phyloP scores from a whole-genome alignment of 2,888 invertebrate species.

The Ischnura elegans region DNA sequence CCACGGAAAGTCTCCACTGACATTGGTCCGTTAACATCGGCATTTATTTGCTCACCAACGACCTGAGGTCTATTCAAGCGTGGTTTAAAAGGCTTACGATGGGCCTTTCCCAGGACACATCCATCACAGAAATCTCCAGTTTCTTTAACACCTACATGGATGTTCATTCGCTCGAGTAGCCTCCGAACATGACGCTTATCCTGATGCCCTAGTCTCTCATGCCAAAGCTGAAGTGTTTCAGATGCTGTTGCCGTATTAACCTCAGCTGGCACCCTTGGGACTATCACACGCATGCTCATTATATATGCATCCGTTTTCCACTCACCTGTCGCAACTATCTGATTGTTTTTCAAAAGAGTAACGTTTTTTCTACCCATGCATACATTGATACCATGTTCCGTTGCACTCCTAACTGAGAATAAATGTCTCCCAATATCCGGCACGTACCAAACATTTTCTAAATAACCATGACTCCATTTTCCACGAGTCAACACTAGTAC shows the following conservation, averaged over 20 bases:
- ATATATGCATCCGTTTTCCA: constrained; percentile 70
- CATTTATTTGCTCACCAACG: constrained; percentile 72
- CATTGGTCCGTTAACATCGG: constrained; percentile 73
- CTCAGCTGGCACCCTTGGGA: constrained; percentile 69
- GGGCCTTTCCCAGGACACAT: constrained; percentile 70
- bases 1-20: constrained; percentile 71
- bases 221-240: constrained; percentile 72
- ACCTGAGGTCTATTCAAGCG: constrained; percentile 70
- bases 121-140: constrained; percentile 71
- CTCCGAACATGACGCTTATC: constrained; percentile 73
- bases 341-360: constrained; percentile 69
- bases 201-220: constrained; percentile 72
- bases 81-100: constrained; percentile 69
- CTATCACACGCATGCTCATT: constrained; percentile 71
- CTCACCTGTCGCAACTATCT: constrained; percentile 71
- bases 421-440: constrained; percentile 70
- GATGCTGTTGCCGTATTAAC: constrained; percentile 71
- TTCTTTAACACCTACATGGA: constrained; percentile 70
- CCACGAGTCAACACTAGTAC: too few species aligned
- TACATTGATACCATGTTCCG: constrained; percentile 70
- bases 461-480: too few species aligned
- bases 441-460: too few species aligned
- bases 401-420: constrained; percentile 71
- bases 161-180: constrained; percentile 71
- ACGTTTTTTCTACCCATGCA: constrained; percentile 70